Evolutionary conservation across 1,140 invertebrate species (phyloP).

Genomic region (Nomia melanderi): DNA sequence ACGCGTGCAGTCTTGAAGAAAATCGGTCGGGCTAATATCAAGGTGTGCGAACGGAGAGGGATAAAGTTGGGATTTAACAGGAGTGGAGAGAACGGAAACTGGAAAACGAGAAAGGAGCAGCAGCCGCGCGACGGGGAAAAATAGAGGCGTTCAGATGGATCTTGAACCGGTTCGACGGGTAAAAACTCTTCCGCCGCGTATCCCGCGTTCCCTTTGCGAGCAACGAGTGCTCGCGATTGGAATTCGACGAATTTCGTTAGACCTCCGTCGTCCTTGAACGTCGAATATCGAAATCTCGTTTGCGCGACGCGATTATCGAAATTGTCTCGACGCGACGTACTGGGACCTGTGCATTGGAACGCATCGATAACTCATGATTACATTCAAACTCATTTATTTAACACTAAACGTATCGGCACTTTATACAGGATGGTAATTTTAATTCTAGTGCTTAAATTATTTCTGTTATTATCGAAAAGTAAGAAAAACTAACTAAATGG

Average conservation of each 20-base stretch:
- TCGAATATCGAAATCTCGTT: constrained; percentile 37
- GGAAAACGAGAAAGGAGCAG: constrained; percentile 25
- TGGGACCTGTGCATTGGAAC: background rate
- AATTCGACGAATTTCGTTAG: constrained; percentile 37
- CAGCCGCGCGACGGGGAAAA: constrained; percentile 13
- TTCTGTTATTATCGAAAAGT: too few species aligned
- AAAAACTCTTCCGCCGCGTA: constrained; percentile 2
- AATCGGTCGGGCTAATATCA: constrained; percentile 23
- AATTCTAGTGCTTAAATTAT: too few species aligned
- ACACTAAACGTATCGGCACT: too few species aligned
- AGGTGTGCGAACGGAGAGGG: constrained; percentile 17
- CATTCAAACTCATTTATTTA: too few species aligned
- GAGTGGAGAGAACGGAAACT: background rate
- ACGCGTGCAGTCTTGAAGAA: constrained; percentile 3
- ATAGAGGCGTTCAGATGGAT: constrained; percentile 33
- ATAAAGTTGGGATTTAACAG: constrained; percentile 36
- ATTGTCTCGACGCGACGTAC: background rate
- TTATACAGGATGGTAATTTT: too few species aligned
- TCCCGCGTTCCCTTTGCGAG: background rate
- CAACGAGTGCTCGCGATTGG: background rate
- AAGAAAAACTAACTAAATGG: too few species aligned
- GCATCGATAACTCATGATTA: too few species aligned
- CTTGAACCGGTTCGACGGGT: constrained; percentile 25
- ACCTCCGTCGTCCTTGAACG: background rate
- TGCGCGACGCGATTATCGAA: constrained; percentile 11